These are phyloP conservation scores for Forbesichthys agassizii DNA, from an alignment of 2,113 vertebrate genomes.

Conservation along the genomic window DNA sequence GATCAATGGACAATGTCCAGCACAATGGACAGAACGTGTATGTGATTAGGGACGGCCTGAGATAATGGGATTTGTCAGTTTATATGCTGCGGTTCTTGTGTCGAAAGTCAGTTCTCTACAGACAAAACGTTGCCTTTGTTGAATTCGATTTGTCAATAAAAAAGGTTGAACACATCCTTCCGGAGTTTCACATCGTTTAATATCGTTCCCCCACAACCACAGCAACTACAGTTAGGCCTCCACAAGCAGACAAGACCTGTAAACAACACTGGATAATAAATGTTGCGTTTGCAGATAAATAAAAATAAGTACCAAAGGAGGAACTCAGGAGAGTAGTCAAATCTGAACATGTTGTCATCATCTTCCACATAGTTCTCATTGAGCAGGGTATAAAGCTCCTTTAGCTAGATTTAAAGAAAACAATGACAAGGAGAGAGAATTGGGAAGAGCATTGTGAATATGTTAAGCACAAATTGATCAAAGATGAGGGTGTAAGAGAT, in stretches of 20 bases:
- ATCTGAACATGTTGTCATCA: constrained; percentile 99
- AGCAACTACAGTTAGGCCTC: neutral
- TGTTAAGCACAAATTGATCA: neutral
- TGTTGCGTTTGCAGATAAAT: neutral
- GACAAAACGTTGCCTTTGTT: too few species aligned
- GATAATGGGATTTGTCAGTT: too few species aligned
- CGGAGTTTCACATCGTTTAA: too few species aligned
- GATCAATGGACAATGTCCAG: too few species aligned
- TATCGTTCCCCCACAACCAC: neutral
- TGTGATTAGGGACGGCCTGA: too few species aligned
- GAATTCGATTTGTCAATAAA: too few species aligned
- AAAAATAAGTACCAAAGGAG: constrained; percentile 87
- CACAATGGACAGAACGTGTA: too few species aligned
- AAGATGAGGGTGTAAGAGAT: too few species aligned
- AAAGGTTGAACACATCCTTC: too few species aligned
- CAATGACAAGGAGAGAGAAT: neutral
- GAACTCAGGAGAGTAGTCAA: constrained; percentile 98
- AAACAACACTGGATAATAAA: too few species aligned
- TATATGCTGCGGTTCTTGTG: too few species aligned
- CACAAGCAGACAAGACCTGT: neutral
- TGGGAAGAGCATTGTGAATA: neutral
- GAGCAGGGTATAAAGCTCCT: constrained; percentile 95
- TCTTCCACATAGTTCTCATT: constrained; percentile 99
- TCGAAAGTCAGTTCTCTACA: too few species aligned
- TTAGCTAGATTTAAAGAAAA: constrained; percentile 77